Evolutionary conservation across 2,113 vertebrate species (phyloP).

Genomic region (Rattus norvegicus): GRCr8 NC_086031.1:94190501-94191000

Average conservation of each 20-base stretch:
- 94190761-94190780: conserved; percentile 32
- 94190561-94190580: not conserved
- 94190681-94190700: conserved; percentile 27
- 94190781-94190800: not conserved
- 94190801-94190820: conserved; percentile 28
- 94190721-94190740: conserved; percentile 43
- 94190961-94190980: conserved; percentile 59
- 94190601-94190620: not conserved
- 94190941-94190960: conserved; percentile 58
- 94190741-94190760: not conserved
- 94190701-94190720: conserved; percentile 22
- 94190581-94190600: conserved; percentile 42
- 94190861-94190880: not conserved
- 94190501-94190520: fast-evolving
- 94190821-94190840: conserved; percentile 56
- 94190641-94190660: conserved; percentile 60
- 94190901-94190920: conserved; percentile 45
- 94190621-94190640: conserved; percentile 59
- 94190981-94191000: conserved; percentile 69
- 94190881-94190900: not conserved
- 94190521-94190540: not conserved
- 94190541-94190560: not conserved
- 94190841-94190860: not conserved
- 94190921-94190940: conserved; percentile 14
- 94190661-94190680: not conserved